These are phyloP conservation scores for Megalurothrips usitatus DNA, from an alignment of 2,888 invertebrate species.

Conservation along the genomic window DNA sequence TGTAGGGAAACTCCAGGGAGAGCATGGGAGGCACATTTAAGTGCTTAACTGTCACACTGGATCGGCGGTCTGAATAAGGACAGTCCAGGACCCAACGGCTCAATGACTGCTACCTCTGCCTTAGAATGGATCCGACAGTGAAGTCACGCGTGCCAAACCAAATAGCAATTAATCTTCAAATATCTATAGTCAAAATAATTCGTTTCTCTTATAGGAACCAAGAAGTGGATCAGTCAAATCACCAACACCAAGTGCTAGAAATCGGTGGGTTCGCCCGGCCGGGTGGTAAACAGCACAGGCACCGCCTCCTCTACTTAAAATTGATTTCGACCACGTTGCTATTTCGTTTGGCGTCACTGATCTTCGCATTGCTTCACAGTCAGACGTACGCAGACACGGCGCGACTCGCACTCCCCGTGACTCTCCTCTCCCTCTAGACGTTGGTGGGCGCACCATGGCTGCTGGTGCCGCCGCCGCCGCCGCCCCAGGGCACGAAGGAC, in stretches of 20 bases:
- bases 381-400: not conserved
- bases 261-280: not conserved
- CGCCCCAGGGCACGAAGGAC: constrained; percentile 6
- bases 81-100: no score
- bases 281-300: no score
- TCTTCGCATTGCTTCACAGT: no score
- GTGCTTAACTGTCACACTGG: no score
- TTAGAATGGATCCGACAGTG: no score
- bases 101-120: no score
- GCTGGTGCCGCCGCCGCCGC: not conserved
- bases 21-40: not conserved
- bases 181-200: not conserved
- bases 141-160: no score
- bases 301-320: no score
- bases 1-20: not conserved
- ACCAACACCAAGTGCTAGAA: not conserved
- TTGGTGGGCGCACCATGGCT: not conserved
- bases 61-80: no score
- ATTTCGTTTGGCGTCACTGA: no score
- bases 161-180: no score
- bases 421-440: not conserved
- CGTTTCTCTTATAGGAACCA: not conserved
- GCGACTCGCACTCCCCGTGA: not conserved
- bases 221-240: not conserved
- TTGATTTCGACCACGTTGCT: no score